Percentiles rank a stretch among this genome's conserved stretches.
Conservation (phyloP, 2,113 vertebrate species). For the Sander vitreus region DNA sequence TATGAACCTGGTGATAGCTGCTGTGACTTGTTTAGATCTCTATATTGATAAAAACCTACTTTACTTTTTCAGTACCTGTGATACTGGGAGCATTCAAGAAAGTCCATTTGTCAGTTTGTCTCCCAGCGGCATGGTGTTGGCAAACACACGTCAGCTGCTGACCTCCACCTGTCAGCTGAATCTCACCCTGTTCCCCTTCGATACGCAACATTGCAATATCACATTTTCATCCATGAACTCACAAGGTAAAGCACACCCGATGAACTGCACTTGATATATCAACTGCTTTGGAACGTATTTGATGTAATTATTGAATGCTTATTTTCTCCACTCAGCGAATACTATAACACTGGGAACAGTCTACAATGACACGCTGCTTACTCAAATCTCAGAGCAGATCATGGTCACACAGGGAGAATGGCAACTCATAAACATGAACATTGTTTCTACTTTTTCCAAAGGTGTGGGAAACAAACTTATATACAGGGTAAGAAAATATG, state of each 20-base stretch:
- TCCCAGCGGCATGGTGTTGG: accelerated
- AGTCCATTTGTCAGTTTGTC: neutral
- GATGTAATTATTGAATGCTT: neutral
- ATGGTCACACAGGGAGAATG: conserved; percentile 75
- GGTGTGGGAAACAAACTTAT: neutral
- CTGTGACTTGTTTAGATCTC: neutral
- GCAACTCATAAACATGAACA: conserved; percentile 32
- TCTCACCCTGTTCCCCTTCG: conserved; percentile 72
- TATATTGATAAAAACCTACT: neutral
- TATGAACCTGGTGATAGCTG: too few species aligned
- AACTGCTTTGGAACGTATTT: neutral
- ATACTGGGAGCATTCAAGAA: neutral
- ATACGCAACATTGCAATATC: conserved; percentile 58
- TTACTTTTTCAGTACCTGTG: conserved; percentile 52
- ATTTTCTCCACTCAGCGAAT: neutral
- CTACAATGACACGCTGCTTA: accelerated
- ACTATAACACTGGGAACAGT: neutral
- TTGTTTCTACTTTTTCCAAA: too few species aligned
- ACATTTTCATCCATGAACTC: conserved; percentile 44
- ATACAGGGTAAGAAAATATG: conserved; percentile 30
- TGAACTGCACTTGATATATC: neutral
- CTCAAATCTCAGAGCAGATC: accelerated
- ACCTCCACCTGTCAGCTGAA: conserved; percentile 65
- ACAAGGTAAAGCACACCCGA: neutral
- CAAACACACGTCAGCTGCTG: neutral